Evolutionary conservation across 2,113 vertebrate genomes (phyloP), one percentile per base, ranked within the genome.

Genomic region (Pogona vitticeps): DNA sequence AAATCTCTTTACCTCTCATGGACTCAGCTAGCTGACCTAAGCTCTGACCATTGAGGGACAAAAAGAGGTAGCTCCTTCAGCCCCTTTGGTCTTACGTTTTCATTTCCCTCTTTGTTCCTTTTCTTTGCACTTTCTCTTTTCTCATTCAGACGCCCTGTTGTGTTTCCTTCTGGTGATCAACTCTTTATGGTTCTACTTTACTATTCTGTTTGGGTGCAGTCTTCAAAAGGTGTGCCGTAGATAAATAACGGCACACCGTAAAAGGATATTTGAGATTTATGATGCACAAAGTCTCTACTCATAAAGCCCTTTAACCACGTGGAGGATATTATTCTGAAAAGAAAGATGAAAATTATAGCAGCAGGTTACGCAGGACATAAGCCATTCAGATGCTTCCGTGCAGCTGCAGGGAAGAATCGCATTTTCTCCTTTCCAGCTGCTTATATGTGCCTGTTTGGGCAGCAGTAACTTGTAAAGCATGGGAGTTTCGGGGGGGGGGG

Each of bases 261-360:
- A 91, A 91, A 89, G 86, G 61, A 21, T 3, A 18, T 14, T 0
- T 80, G 42, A 76, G 42, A 2, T 52, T 91, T 28, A 86, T 40
- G 76, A 0, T 80, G 13, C 75, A 36, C 46, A 26, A 63, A 65
- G 23, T 20, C 28, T 70, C 65, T 82, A 28, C 17, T 46, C 58
- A 15, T 36, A 72, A 72, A 36, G 68, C n/a, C 33, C 14, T 28
- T 17, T 83, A 72, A 58, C 68, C 7, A 72, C 5, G 58, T 58
- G 18, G 58, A 83, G 21, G 18, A 23, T 33, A 40, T 70, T 70
- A 52, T 71, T 18, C 28, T 82, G 65, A 36, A 56, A 70, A 56
- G 4, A 33, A 73, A 21, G 9, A 26, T 14, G 63, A 56, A 68
- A 52, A 67, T 3, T n/a, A 12, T n/a, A 46, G 67, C 23, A 18